Base-by-base conservation (phyloP, 2,113 vertebrate species). In the Silurus meridionalis region DNA sequence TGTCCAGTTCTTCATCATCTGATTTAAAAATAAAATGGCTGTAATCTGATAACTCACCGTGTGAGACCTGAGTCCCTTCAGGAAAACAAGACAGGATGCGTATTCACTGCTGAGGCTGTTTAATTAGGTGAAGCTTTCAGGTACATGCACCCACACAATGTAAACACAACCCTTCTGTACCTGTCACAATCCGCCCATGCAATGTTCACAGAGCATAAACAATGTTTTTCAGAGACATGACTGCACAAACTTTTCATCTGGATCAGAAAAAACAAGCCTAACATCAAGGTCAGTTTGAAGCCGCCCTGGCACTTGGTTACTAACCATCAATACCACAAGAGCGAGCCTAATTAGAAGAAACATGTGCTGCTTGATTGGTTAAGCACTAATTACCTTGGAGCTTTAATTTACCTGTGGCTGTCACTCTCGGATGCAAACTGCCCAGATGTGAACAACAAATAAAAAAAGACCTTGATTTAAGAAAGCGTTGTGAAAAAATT, bases 311-410 rank as follows among this genome's bases (percentile, higher is more conserved):
- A 8, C 64, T 71, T 69, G 15, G 53, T 84, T 78, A 82, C 85
- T 86, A 64, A 53, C 53, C 69, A 48, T 21, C 46, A 82, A 85
- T 80, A 88, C 64, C 48, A 8, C 53, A 78, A 78, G 58, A 90
- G 75, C 79, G 46, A 71, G 52, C 8, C 63, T 85, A 86, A 85
- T 90, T 83, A 67, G 57, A 81, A 83, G 58, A 69, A 77, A 88
- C 80, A 58, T 72, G n/a, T 67, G 60, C 67, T 37, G 85, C 46
- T 67, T 90, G 53, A 84, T 82, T 87, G 83, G 19, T 14, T 87
- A 48, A 86, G 75, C 8, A 3, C 28, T 37, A 23, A 87, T 89
- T 63, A 88, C 67, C 17, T 66, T 74, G 84, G 28, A 15, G 71
- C 80, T 57, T 83, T 60, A 85, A 53, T 79, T 81, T 83, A 79